Percentiles rank a stretch among this genome's conserved stretches.
Conservation (phyloP, 2,113 vertebrate species). For the Menura novaehollandiae region DNA sequence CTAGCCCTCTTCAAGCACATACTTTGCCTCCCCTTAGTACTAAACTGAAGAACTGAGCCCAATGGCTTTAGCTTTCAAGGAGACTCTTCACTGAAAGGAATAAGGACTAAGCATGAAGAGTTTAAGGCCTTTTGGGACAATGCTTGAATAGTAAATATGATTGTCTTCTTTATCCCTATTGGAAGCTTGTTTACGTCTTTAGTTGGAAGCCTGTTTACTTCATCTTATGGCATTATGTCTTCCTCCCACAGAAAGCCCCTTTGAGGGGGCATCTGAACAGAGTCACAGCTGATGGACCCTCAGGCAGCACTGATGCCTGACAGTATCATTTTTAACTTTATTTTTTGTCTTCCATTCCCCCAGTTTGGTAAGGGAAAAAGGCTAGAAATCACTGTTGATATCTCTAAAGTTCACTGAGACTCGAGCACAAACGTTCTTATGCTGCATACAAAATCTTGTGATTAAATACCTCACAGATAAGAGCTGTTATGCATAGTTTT, state of each 20-base stretch:
- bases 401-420: not conserved
- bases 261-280: not conserved
- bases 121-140: not conserved
- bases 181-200: not conserved
- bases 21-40: not conserved
- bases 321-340: not conserved
- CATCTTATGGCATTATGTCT: not conserved
- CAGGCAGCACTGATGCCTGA: not conserved
- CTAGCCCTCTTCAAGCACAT: not conserved
- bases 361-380: not conserved
- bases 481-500: not conserved
- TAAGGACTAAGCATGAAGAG: not conserved
- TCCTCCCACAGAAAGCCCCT: not conserved
- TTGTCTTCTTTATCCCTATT: not conserved
- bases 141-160: not conserved
- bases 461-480: not conserved
- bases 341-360: not conserved
- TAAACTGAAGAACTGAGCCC: not conserved
- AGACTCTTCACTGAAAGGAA: not conserved
- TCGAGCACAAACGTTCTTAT: rapidly evolving
- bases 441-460: not conserved
- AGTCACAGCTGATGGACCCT: not conserved
- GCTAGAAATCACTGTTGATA: not conserved
- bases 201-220: not conserved
- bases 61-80: not conserved